Percentiles rank a stretch among this genome's conserved stretches.
These are phyloP conservation scores for Melanogrammus aeglefinus DNA, from an alignment of 2,797 vertebrate species.

Conservation along the genomic window DNA sequence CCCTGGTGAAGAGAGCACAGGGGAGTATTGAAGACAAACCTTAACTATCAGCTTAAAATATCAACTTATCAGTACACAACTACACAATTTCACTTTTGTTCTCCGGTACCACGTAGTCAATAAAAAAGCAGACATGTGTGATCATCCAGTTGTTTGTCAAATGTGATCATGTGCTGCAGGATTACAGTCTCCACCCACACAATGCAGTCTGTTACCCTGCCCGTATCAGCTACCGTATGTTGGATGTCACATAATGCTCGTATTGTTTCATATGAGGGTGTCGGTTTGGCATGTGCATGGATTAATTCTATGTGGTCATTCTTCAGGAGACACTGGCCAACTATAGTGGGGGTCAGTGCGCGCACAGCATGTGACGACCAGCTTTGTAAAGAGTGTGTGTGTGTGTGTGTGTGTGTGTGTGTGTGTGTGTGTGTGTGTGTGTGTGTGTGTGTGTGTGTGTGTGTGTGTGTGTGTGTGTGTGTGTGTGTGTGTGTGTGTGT, in stretches of 20 bases:
- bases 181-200: neutral
- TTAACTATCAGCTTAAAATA: slow-evolving; percentile 2
- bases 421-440: neutral
- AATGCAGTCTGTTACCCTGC: slow-evolving; percentile 2
- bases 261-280: slow-evolving; percentile 4
- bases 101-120: neutral
- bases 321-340: slow-evolving; percentile 1
- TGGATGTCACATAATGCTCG: slow-evolving; percentile 10
- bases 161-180: neutral
- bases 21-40: neutral
- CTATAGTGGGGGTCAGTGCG: slow-evolving; percentile 4
- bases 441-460: neutral
- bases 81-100: neutral
- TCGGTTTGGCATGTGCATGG: neutral
- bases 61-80: neutral
- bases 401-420: neutral
- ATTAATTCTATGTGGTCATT: slow-evolving; percentile 5
- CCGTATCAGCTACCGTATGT: slow-evolving; percentile 1
- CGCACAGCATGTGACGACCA: neutral
- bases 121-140: neutral
- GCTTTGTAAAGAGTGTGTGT: neutral
- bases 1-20: slow-evolving; percentile 65
- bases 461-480: neutral
- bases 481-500: neutral
- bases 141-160: neutral